Conservation (phyloP, 2,113 vertebrate species). For the Onychostruthus taczanowskii region DNA sequence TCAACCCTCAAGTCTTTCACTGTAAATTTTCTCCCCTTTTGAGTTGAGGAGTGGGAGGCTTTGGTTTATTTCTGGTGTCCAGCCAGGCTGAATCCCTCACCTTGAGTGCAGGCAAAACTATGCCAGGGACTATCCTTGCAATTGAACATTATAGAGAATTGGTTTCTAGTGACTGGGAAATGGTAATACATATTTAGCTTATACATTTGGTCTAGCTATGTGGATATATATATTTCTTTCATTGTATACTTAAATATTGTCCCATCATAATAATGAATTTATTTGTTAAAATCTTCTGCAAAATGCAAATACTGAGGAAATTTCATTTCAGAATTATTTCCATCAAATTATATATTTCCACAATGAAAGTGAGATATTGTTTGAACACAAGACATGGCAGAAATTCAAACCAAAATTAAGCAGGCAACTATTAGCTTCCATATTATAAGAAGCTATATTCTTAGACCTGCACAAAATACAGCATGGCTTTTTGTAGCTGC, state of each 20-base stretch:
- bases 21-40: neutral
- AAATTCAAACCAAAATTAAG: neutral
- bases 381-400: neutral
- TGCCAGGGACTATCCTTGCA: neutral
- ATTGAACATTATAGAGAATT: fast-evolving
- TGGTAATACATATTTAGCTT: neutral
- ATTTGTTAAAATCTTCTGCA: neutral
- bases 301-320: neutral
- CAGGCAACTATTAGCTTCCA: neutral
- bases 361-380: neutral
- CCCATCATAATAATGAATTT: neutral
- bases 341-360: neutral
- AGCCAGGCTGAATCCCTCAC: neutral
- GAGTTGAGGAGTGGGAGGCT: neutral
- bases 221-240: neutral
- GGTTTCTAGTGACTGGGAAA: neutral
- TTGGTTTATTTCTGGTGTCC: neutral
- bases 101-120: neutral
- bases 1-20: neutral
- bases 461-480: neutral
- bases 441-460: neutral
- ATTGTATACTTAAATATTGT: neutral
- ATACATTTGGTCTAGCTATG: neutral
- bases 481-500: neutral
- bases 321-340: neutral